Base-by-base conservation (phyloP, 2,888 invertebrate species). In the Acanthosepion esculentum region DNA sequence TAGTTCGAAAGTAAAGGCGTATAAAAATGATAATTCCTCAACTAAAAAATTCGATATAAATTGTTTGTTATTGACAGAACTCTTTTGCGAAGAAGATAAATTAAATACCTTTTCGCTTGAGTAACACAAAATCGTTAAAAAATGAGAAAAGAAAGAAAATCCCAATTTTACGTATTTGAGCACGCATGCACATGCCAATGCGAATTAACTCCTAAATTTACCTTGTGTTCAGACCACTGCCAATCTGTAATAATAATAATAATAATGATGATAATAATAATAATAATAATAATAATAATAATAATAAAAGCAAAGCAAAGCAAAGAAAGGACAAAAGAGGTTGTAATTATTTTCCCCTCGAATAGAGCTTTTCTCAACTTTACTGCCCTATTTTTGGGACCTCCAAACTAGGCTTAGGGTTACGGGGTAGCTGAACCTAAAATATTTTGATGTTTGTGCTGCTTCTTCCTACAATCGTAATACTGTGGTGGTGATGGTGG, bases 221-320 rank as follows among this genome's bases (percentile, higher is more conserved):
- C 15, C 78, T 78, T 78, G 12, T 78, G n/a, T 78, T 78, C 78
- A n/a, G n/a, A n/a, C 78, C 78, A n/a, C 78, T 78, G 78, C 23
- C n/a, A 78, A 33, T 78, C 78, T 4, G 6, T n/a, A 4, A 78
- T 12, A 29, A 15, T 41, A 3, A 41, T 41, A 0, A 41, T 41
- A 0, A 29, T 26, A 0, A 26, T 8, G 0, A 29, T 26, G 8
- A 64, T 8, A 23, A 8, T 26, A 8, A n/a, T n/a, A 4, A 78
- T 12, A 29, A 15, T 41, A 3, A 41, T 41, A 0, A 41, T 41
- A 0, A 29, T 26, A 0, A 26, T 8, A 1, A 29, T 26, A 0
- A 64, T 8, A 23, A 8, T 26, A 8, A n/a, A 26, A 29, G 26
- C 8, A 64, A 29, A 64, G 26, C 3, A 29, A 8, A n/a, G 10